phyloP scores from a whole-genome alignment of 2,113 vertebrate genomes.

The Sinocyclocheilus maitianheensis region DNA sequence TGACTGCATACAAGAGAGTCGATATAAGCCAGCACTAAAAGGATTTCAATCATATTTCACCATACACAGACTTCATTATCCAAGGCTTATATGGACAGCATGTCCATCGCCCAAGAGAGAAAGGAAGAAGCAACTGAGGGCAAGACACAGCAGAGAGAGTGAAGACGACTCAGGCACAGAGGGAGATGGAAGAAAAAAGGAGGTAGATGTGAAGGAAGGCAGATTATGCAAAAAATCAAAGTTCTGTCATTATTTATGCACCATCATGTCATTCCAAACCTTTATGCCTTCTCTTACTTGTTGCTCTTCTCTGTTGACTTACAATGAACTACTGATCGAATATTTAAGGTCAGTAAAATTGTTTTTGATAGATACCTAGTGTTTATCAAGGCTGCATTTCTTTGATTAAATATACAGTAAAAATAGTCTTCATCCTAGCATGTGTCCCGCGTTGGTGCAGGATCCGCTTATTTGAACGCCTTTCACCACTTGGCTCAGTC shows the following conservation, averaged over 20 bases:
- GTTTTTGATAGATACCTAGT: no score
- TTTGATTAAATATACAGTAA: no score
- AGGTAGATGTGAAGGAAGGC: constrained; percentile 24
- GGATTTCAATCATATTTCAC: constrained; percentile 45
- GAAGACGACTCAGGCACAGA: not conserved
- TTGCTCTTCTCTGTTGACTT: not conserved
- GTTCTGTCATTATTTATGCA: not conserved
- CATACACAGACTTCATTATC: constrained; percentile 33
- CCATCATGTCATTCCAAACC: no score
- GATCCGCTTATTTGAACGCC: not conserved
- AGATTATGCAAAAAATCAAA: not conserved
- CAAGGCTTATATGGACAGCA: constrained; percentile 12
- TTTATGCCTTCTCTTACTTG: not conserved
- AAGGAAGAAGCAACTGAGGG: constrained; percentile 24
- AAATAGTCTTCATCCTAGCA: not conserved
- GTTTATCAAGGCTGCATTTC: no score
- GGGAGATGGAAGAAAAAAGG: not conserved
- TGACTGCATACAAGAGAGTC: constrained; percentile 26
- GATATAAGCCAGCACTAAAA: constrained; percentile 24
- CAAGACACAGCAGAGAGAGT: constrained; percentile 26
- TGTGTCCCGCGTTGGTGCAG: not conserved
- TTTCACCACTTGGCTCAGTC: not conserved
- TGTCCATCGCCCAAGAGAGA: constrained; percentile 33
- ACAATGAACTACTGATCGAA: not conserved
- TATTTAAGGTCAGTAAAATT: no score